phyloP scores from a whole-genome alignment of 2,888 invertebrate genomes.

The Nemotelus nigrinus region DNA sequence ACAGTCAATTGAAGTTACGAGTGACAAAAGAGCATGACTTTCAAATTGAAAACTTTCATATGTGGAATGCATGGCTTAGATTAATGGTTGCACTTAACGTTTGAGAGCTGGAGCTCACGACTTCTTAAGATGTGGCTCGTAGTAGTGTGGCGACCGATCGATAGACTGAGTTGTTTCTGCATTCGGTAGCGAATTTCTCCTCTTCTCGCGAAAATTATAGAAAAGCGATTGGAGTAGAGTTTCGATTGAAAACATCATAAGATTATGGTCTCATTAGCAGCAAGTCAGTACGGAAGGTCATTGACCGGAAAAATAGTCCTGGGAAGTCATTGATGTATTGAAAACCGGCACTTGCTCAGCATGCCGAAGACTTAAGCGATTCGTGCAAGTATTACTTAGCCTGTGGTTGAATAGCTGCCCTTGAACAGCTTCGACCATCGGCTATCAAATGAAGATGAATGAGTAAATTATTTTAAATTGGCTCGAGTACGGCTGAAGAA shows the following conservation, averaged over 20 bases:
- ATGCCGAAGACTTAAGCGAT: neutral
- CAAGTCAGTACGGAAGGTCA: neutral
- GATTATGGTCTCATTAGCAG: no score
- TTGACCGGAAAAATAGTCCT: neutral
- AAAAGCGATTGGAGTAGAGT: no score
- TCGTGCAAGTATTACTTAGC: slow-evolving; percentile 11
- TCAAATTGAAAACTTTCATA: neutral
- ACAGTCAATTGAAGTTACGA: neutral
- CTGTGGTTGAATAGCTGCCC: slow-evolving; percentile 29
- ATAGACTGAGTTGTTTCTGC: neutral
- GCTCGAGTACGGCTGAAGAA: slow-evolving; percentile 27
- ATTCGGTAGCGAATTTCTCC: no score
- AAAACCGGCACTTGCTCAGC: neutral
- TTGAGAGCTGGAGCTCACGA: no score
- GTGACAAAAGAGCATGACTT: neutral
- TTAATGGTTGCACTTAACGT: no score
- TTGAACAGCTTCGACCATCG: slow-evolving; percentile 26
- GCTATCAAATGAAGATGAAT: slow-evolving; percentile 50
- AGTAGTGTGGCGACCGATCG: neutral
- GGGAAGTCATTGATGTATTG: neutral
- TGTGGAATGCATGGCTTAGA: neutral
- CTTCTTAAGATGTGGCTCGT: neutral
- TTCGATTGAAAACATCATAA: no score
- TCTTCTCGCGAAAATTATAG: no score
- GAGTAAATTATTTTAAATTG: slow-evolving; percentile 51